Conservation (phyloP, 1,140 invertebrate genomes). For the Palaemon carinicauda region DNA sequence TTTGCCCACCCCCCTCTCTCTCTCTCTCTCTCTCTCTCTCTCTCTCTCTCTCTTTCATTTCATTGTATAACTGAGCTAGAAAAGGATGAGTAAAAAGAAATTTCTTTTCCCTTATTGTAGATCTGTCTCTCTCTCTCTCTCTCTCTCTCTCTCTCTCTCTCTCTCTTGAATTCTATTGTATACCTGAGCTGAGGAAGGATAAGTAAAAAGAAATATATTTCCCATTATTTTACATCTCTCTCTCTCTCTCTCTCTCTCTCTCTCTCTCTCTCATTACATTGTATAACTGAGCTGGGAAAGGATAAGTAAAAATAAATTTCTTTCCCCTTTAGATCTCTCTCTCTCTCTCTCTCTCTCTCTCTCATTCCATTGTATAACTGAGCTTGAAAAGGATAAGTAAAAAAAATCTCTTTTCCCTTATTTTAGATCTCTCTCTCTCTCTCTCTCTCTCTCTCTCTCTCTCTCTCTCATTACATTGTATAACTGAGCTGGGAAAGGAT, state of each 20-base stretch:
- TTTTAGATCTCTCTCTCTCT: constrained; percentile 3
- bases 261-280: not conserved
- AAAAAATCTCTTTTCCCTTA: too few species aligned
- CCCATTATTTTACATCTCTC: too few species aligned
- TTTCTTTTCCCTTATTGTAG: too few species aligned
- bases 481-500: too few species aligned
- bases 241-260: not conserved
- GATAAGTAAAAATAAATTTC: too few species aligned
- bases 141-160: constrained; percentile 12
- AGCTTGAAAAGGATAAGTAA: not conserved
- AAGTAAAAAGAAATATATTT: not conserved
- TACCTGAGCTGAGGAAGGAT: not conserved
- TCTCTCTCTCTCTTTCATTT: not conserved
- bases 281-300: too few species aligned
- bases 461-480: too few species aligned
- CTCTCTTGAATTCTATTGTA: not conserved
- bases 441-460: too few species aligned
- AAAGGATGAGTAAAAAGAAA: not conserved
- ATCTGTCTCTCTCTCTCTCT: too few species aligned
- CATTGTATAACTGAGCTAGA: not conserved
- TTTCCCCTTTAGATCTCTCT: too few species aligned
- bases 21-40: constrained; percentile 15
- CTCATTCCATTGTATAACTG: not conserved
- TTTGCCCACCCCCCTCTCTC: not conserved
- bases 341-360: too few species aligned